Conservation (phyloP, 2,797 vertebrate genomes). For the Crax fasciolata region DNA sequence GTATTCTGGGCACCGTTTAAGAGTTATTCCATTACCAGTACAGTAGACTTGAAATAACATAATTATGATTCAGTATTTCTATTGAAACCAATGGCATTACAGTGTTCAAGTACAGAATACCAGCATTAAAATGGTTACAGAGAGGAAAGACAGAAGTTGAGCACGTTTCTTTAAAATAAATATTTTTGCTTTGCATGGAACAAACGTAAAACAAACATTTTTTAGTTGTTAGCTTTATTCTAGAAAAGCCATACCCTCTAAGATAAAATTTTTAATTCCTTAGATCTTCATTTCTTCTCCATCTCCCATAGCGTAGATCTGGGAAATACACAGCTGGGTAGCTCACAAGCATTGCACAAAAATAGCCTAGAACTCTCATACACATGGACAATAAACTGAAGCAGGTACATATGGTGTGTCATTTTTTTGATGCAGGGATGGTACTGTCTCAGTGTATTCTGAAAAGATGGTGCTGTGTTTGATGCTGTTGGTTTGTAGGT, state of each 20-base stretch:
- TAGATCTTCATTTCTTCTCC: not conserved
- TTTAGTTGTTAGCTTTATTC: not conserved
- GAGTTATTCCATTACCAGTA: not conserved
- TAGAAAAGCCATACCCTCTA: not conserved
- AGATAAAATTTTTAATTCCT: not conserved
- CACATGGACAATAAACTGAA: not conserved
- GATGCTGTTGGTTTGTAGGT: not conserved
- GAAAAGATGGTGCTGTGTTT: not conserved
- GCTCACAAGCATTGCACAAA: not conserved
- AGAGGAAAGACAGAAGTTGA: not conserved
- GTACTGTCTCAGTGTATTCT: not conserved
- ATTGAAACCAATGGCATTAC: not conserved
- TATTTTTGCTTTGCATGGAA: not conserved
- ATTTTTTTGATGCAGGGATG: not conserved
- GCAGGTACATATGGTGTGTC: not conserved
- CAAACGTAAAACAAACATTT: conserved; percentile 3
- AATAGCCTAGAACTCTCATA: not conserved
- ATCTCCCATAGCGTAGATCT: not conserved
- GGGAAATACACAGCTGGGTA: not conserved
- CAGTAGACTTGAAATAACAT: not conserved
- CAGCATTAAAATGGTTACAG: not conserved
- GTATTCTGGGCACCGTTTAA: not conserved
- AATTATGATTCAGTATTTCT: not conserved
- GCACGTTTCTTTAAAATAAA: not conserved
- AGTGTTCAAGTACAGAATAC: not conserved